Evolutionary conservation across 2,797 vertebrate genomes (phyloP).

Genomic region (Urosaurus nigricauda): DNA sequence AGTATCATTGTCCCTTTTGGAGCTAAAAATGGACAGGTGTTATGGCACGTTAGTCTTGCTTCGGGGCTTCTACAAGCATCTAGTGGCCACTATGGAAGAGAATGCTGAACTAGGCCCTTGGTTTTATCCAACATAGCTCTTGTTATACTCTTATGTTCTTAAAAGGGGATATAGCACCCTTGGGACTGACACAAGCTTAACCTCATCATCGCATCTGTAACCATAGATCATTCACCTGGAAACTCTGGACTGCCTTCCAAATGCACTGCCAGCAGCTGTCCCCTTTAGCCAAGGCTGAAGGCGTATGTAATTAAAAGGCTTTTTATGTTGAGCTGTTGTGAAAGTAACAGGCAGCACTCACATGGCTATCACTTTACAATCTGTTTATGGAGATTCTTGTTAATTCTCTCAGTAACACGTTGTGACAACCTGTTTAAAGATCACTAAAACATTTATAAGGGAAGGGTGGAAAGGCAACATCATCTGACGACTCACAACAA

Average conservation of each 20-base stretch:
- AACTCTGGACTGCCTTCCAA: background rate
- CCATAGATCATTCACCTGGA: slow-evolving; percentile 7
- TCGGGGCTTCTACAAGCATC: background rate
- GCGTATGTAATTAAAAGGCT: slow-evolving; percentile 26
- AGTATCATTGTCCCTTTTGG: too few relatives aligned
- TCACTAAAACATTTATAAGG: slow-evolving; percentile 65
- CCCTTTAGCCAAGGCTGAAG: slow-evolving; percentile 15
- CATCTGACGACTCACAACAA: slow-evolving; percentile 12
- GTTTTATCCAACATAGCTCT: background rate
- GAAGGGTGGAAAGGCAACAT: background rate
- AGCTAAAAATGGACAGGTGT: background rate
- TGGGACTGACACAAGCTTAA: background rate
- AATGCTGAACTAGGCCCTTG: background rate
- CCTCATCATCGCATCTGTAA: background rate
- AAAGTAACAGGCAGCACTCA: slow-evolving; percentile 34
- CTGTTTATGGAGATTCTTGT: slow-evolving; percentile 51
- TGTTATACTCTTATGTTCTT: background rate
- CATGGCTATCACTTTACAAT: slow-evolving; percentile 51
- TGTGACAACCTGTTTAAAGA: slow-evolving; percentile 68
- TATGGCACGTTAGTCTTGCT: too few relatives aligned
- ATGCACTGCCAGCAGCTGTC: background rate
- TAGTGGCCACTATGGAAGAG: background rate
- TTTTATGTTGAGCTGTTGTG: slow-evolving; percentile 32
- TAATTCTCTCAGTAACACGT: slow-evolving; percentile 52
- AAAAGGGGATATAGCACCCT: too few relatives aligned